Percentiles rank a stretch among this genome's conserved stretches.
Evolutionary conservation across 37 sponge, comb jelly and placozoan species (phyloP).

Genomic region (Aplysina aerophoba): DNA sequence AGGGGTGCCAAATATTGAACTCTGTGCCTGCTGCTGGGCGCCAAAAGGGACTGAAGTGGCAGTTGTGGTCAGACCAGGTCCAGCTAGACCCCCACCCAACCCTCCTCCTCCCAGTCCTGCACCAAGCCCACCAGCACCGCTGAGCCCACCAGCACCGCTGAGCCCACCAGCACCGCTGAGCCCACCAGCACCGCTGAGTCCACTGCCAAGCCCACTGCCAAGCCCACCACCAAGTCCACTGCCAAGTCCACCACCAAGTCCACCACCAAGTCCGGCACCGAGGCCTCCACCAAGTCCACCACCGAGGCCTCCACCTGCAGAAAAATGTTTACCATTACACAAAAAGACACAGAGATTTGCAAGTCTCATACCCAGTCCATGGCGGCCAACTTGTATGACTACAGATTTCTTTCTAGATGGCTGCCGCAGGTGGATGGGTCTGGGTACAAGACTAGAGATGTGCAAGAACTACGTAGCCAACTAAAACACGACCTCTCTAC

Average conservation of each 20-base stretch:
- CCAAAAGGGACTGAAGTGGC: too few species aligned
- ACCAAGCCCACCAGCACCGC: constrained; percentile 7
- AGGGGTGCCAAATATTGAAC: too few species aligned
- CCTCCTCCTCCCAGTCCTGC: neutral
- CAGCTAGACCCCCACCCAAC: neutral
- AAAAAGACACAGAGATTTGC: too few species aligned
- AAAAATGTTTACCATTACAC: too few species aligned
- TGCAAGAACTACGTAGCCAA: neutral
- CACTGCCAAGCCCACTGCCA: neutral
- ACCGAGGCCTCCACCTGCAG: constrained; percentile 35
- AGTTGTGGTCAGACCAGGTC: neutral
- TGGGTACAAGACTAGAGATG: too few species aligned
- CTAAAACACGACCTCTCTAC: neutral
- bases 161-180: neutral
- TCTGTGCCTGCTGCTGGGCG: too few species aligned
- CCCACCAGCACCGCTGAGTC: neutral
- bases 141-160: neutral
- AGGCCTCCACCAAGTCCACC: constrained; percentile 28
- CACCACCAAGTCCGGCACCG: neutral
- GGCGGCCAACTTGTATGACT: too few species aligned
- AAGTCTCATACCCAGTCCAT: too few species aligned
- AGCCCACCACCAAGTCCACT: constrained; percentile 34
- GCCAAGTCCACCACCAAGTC: neutral
- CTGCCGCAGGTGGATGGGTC: too few species aligned
- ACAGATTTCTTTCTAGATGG: too few species aligned